Base-by-base conservation (phyloP, 2,797 vertebrate genomes). In the Eulemur rubriventer region DNA sequence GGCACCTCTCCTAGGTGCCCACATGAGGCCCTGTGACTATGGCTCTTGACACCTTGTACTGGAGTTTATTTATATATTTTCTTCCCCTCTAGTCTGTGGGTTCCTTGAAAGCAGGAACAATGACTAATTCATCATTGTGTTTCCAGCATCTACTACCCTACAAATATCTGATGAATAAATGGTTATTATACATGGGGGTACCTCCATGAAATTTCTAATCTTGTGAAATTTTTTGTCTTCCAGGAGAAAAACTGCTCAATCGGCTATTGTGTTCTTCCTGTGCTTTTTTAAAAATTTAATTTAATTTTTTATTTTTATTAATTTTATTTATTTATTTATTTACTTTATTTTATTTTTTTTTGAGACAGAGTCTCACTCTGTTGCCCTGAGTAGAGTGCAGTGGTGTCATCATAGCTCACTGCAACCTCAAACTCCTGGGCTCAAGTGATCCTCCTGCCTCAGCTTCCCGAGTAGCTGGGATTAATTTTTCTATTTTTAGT, bases 31-130 rank as follows among this genome's bases (percentile, higher is more conserved):
- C 72, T 43, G 7, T 81, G 55, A 67, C 41, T 67, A 28, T 0
- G 2, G 35, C 20, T 41, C 73, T 81, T 13, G 38, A 89, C 30
- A 43, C 30, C 48, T 26, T n/a, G 1, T 28, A 11, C 33, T 78
- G 33, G 70, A 93, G 82, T 79, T 80, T 75, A 43, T 78, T 81
- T 73, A n/a, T 38, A n/a, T 65, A 48, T 13, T 18, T 5, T 52
- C 50, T 91, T 89, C 75, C 35, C n/a, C 18, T 91, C 82, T 89
- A 13, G 24, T 30, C 48, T 55, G 41, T 22, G 18, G 26, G 50
- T 91, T 97, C 75, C 59, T 88, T 87, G 43, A 97, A 94, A 91
- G 69, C 43, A 94, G 57, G 24, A 81, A 81, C 26, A 35, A 81
- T 73, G 35, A 63, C 26, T 76, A 87, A 46, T 6, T 90, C 30